These are phyloP conservation scores for Cecidostiba fungosa DNA, from an alignment of 2,888 invertebrate genomes.

Conservation along the genomic window DNA sequence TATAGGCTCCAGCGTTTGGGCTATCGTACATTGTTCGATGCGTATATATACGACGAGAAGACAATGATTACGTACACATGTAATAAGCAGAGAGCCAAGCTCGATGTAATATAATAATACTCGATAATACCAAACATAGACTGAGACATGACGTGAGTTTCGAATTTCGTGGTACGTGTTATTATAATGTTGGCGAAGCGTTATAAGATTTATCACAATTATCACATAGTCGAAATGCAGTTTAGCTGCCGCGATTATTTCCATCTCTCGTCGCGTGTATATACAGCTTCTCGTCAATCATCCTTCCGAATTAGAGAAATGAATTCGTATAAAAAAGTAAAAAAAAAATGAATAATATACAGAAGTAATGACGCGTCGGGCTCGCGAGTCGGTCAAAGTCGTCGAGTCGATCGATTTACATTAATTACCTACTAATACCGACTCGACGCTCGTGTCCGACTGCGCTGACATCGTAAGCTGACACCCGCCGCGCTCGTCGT, in stretches of 20 bases:
- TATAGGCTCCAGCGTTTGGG: background rate
- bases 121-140: slow-evolving; percentile 1
- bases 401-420: background rate
- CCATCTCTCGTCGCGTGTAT: background rate
- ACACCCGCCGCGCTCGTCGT: background rate
- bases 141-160: background rate
- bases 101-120: background rate
- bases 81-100: too few relatives aligned
- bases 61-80: background rate
- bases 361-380: background rate
- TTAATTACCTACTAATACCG: background rate
- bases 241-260: background rate
- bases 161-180: background rate
- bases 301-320: background rate
- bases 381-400: background rate
- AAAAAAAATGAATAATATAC: slow-evolving; percentile 1
- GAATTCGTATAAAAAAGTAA: background rate
- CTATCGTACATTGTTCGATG: slow-evolving; percentile 24
- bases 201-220: slow-evolving; percentile 22
- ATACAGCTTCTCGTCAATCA: slow-evolving; percentile 1
- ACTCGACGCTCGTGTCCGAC: background rate
- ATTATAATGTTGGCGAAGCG: slow-evolving; percentile 5
- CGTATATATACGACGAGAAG: slow-evolving; percentile 29
- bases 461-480: background rate
- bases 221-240: slow-evolving; percentile 10